Evolutionary conservation across 1,140 invertebrate genomes (phyloP), one percentile per base, ranked within the genome.

Genomic region (Drosophila micromelanica): DNA sequence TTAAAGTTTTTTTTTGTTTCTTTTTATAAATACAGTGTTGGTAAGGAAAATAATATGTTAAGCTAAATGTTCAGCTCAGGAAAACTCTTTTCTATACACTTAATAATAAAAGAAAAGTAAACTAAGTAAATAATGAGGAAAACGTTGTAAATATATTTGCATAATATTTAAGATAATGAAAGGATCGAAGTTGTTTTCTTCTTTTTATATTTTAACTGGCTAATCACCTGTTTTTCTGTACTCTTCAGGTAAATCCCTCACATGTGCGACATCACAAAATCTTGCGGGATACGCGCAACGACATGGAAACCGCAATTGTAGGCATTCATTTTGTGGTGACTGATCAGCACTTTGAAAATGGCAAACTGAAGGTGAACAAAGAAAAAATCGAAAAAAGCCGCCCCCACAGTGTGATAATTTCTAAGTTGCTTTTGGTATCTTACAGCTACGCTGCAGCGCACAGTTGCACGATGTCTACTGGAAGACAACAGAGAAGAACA

Each of bases 381-480:
- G 3, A 8, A 35, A 35, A 35, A 35, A 9, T 35, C 30, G 7
- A 0, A 27, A 27, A 27, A 5, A 5, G 27, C 9, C 2, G 6
- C 32, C 32, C 5, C 32, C 32, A 35, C 32, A 40, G 37, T 1
- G 9, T 7, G 35, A 11, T 17, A 12, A 38, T 38, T 8, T 20
- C 7, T 9, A 20, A 20, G 15, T 23, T 27, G 12, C 12, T 4
- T 13, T n/a, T 46, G 20, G 3, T 27, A 11, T 13, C 30, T 4
- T 17, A 11, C 5, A 94, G 91, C 92, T 95, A 43, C 92, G 93
- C 2, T 95, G 94, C 81, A 94, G 92, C 67, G 94, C 94, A 0
- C 93, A 93, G 12, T 92, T 95, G 67, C 93, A 94, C 64, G 92
- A 94, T 51, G 91, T 95, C 17, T 94, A 94, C 72, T 94, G 93